Percentiles rank a stretch among this genome's conserved stretches.
These are phyloP conservation scores for Ecliptopera silaceata DNA, from an alignment of 2,888 invertebrate genomes.

Conservation along the genomic window DNA sequence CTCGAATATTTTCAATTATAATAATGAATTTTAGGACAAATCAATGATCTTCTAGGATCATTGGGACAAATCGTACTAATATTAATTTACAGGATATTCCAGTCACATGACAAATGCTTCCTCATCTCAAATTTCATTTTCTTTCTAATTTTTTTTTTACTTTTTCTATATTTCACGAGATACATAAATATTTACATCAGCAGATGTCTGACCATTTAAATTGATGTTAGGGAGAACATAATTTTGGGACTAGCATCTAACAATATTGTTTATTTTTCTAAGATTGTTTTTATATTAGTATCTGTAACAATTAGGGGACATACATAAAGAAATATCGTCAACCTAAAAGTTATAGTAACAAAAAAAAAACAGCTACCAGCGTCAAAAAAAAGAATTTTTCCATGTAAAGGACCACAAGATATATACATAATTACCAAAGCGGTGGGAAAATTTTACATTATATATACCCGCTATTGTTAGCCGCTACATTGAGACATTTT, in stretches of 20 bases:
- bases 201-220: neutral
- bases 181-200: slow-evolving; percentile 9
- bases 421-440: slow-evolving; percentile 64
- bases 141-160: neutral
- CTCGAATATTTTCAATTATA: too few relatives aligned
- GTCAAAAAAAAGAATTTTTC: slow-evolving; percentile 29
- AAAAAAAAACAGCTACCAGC: slow-evolving; percentile 33
- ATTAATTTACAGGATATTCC: too few relatives aligned
- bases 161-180: neutral
- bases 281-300: slow-evolving; percentile 9
- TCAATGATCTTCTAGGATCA: too few relatives aligned
- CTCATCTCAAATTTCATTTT: neutral
- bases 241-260: slow-evolving; percentile 8
- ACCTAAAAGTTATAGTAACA: slow-evolving; percentile 24
- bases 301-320: slow-evolving; percentile 15
- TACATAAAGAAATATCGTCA: slow-evolving; percentile 3
- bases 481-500: slow-evolving; percentile 62
- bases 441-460: slow-evolving; percentile 67
- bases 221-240: slow-evolving; percentile 1
- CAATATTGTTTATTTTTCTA: neutral
- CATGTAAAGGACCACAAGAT: slow-evolving; percentile 31
- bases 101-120: too few relatives aligned
- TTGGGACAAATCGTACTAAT: too few relatives aligned
- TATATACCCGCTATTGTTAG: slow-evolving; percentile 67
- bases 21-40: too few relatives aligned